phyloP scores from a whole-genome alignment of 2,888 invertebrate genomes.

The Endomychus coccineus region DNA sequence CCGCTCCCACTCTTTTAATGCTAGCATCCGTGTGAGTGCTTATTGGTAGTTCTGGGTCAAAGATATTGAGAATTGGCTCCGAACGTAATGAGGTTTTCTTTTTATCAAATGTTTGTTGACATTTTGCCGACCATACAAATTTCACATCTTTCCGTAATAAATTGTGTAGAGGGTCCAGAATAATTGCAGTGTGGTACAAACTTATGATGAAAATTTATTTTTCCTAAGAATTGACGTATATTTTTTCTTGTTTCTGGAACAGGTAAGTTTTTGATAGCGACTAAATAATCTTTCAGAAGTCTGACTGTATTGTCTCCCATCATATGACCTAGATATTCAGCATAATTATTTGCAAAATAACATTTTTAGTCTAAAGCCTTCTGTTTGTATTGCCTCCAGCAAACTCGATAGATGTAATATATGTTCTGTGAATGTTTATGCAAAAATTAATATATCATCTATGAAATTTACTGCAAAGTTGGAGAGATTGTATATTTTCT shows the following conservation, averaged over 20 bases:
- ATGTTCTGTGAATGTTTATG: conserved; percentile 21
- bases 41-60: too few species aligned
- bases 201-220: conserved; percentile 16
- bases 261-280: conserved; percentile 15
- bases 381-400: conserved; percentile 12
- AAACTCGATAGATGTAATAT: conserved; percentile 14
- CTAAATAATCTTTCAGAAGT: conserved; percentile 16
- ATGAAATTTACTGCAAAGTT: conserved; percentile 22
- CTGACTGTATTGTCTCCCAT: conserved; percentile 13
- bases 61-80: conserved; percentile 23
- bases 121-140: conserved; percentile 22
- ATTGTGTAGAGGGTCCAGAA: conserved; percentile 20
- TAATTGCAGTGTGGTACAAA: conserved; percentile 17
- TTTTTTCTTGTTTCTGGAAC: conserved; percentile 16
- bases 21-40: too few species aligned
- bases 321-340: conserved; percentile 15
- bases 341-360: conserved; percentile 13
- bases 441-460: conserved; percentile 24
- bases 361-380: conserved; percentile 19
- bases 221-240: conserved; percentile 16
- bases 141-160: conserved; percentile 19
- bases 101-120: conserved; percentile 15
- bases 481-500: conserved; percentile 17
- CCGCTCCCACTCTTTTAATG: too few species aligned
- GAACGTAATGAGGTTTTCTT: conserved; percentile 17